Percentiles rank a stretch among this genome's conserved stretches.
These are phyloP conservation scores for Cephus cinctus DNA, from an alignment of 1,140 invertebrate genomes.

Conservation along the genomic window DNA sequence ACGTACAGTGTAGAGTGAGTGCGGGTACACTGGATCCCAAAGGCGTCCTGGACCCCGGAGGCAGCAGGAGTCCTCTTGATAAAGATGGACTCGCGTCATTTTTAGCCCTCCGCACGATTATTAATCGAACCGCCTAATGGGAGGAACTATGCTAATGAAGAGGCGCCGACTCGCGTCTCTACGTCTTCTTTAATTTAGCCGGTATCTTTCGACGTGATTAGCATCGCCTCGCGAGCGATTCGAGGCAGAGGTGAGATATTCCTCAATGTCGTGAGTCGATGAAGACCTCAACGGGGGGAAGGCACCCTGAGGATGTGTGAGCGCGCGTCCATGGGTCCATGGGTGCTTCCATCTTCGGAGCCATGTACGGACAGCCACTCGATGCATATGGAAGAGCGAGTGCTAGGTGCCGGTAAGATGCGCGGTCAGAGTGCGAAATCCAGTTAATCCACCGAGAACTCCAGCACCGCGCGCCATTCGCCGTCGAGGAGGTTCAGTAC, in stretches of 20 bases:
- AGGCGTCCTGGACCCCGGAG: background rate
- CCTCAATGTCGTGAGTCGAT: constrained; percentile 33
- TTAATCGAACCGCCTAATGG: constrained; percentile 26
- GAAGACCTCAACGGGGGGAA: constrained; percentile 34
- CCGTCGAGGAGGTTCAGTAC: too few relatives aligned
- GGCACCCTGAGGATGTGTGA: too few relatives aligned
- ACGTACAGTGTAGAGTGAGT: too few relatives aligned
- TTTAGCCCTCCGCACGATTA: constrained; percentile 28
- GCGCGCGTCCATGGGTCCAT: too few relatives aligned
- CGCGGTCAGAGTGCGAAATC: background rate
- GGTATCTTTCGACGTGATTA: too few relatives aligned
- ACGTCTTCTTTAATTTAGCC: background rate
- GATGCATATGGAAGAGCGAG: too few relatives aligned
- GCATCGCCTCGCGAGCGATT: background rate
- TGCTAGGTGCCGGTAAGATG: too few relatives aligned
- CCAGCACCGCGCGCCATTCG: background rate
- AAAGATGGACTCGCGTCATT: constrained; percentile 29
- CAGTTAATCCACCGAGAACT: background rate
- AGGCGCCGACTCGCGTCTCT: constrained; percentile 22
- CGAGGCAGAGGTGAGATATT: constrained; percentile 25
- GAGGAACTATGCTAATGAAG: constrained; percentile 34
- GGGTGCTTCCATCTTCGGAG: too few relatives aligned
- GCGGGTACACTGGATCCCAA: background rate
- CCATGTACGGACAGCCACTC: too few relatives aligned
- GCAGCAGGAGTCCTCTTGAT: constrained; percentile 15